Base-by-base conservation (phyloP, 2,113 vertebrate species). In the Grammomys dolichurus region DNA sequence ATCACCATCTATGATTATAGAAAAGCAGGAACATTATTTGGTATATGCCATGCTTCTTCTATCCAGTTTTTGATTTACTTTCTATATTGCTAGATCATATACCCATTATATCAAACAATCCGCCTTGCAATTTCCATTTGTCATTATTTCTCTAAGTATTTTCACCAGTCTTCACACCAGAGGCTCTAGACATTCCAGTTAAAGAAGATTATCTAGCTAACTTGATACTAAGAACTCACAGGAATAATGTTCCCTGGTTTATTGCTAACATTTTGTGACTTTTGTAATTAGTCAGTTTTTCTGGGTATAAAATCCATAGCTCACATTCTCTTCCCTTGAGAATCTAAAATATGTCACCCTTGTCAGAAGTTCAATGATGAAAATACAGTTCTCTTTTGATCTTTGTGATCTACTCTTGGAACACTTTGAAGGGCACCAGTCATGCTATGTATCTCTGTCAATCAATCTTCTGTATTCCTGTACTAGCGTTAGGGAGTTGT, bases 281-380 rank as follows among this genome's bases (percentile, higher is more conserved):
- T 70, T 76, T 96, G 24, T 54, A 86, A 54, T 67, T 54, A 91
- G n/a, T 86, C 60, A 87, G 3, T 93, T 91, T 96, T 90, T 3
- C n/a, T 78, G 73, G 58, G 9, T 76, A 72, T 60, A 82, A 91
- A 67, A 56, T 46, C 22, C 8, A 14, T 86, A 78, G 40, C 9
- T 81, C 9, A 84, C 48, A 60, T 94, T 65, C 19, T 90, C 28
- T 93, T 96, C 81, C 51, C 48, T 51, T 94, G 46, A 82, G 28
- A 84, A 73, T 72, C 48, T 77, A 54, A 56, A 40, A 24, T 93
- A 13, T 48, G 60, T 90, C 28, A 75, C 56, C 77, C 9, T 54
- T 65, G 31, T 69, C 84, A 69, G 26, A 80, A 73, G 51, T 72
- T 48, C 36, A 73, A 4, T 63, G 28, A 81, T 78, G n/a, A 43